Base-by-base conservation (phyloP, 1,140 invertebrate species). In the Meloidogyne hapla region DNA sequence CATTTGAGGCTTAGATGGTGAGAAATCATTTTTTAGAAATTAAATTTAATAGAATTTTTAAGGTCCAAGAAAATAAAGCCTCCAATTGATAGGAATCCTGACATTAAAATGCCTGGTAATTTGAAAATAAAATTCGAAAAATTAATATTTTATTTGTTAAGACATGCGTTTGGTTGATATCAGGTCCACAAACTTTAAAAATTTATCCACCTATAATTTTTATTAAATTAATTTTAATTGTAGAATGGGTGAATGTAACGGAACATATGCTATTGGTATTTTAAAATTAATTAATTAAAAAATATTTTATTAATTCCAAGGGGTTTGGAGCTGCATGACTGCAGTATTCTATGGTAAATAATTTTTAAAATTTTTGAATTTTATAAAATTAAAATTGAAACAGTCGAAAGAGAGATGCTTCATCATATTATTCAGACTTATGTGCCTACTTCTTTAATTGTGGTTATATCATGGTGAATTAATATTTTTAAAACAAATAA, bases 341-440 rank as follows among this genome's bases (percentile, higher is more conserved):
- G 85, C 85, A 4, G 83, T 81, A 26, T 86, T 86, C 62, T 78
- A 68, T 56, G 83, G 33, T 77, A 77, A 45, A 69, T 68, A 33
- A 38, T 18, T 69, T 66, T 25, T 8, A 61, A 66, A 15, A 68
- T 38, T 40, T n/a, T 26, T 23, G 33, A 66, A 18, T 25, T 33
- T 33, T 33, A 1, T 6, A 33, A 4, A 33, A 33, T 4, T 4
- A 6, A 33, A 61, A 15, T 73, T 23, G 15, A 56, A 38, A 12
- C 13, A 73, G 79, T 81, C 5, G 67, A 80, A 68, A 26, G 79
- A 12, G 79, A 85, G 69, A 85, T 84, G 85, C 83, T 86, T 80
- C 85, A 86, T 66, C 85, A 86, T 68, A 76, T 86, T 18, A 85
- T 87, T 76, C 85, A 86, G 48, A 86, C 84, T 18, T 86, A 86